Evolutionary conservation across 2,113 vertebrate genomes (phyloP).

Genomic region (Hoplias malabaricus): DNA sequence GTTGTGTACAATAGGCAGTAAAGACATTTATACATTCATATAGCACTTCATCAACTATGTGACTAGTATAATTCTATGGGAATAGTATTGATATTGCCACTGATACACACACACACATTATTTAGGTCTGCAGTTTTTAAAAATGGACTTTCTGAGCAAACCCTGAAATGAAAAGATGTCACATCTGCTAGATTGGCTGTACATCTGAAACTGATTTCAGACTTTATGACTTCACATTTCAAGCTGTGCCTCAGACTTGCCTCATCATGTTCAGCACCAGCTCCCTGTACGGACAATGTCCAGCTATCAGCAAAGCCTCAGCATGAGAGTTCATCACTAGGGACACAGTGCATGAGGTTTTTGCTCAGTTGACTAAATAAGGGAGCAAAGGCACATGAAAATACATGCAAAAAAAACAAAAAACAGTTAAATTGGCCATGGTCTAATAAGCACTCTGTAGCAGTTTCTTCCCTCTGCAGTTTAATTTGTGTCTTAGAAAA

Average conservation of each 20-base stretch:
- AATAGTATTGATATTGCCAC: too few relatives aligned
- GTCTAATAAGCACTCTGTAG: not conserved
- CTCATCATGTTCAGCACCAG: not conserved
- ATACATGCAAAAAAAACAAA: not conserved
- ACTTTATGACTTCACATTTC: constrained; percentile 13
- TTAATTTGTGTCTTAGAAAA: constrained; percentile 2
- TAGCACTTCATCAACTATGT: too few relatives aligned
- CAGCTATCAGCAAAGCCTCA: not conserved
- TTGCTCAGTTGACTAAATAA: not conserved
- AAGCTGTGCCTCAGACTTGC: constrained; percentile 17
- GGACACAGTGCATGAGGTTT: not conserved
- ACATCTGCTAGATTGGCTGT: not conserved
- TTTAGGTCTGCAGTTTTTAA: too few relatives aligned
- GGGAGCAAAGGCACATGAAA: not conserved
- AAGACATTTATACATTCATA: too few relatives aligned
- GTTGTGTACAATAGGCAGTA: too few relatives aligned
- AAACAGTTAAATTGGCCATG: not conserved
- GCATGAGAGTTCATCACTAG: not conserved
- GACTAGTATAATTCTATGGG: too few relatives aligned
- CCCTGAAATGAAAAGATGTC: not conserved
- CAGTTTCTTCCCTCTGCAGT: not conserved
- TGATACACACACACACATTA: too few relatives aligned
- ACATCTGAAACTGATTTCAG: not conserved
- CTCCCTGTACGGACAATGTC: not conserved
- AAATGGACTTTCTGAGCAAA: not conserved